Conservation (phyloP, 1,140 invertebrate genomes). For the Helicoverpa armigera region DNA sequence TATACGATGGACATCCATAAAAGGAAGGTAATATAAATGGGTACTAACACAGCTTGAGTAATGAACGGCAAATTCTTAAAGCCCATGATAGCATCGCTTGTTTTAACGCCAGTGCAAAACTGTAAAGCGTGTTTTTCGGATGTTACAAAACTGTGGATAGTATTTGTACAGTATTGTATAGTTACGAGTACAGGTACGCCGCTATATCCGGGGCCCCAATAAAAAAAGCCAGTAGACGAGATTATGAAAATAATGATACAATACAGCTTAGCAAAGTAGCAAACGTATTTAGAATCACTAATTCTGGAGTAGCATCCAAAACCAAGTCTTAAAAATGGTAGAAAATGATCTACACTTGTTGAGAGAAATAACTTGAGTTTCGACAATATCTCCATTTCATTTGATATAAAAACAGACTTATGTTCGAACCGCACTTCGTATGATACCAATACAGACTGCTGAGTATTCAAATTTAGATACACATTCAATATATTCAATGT, state of each 20-base stretch:
- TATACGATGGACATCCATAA: no score
- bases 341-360: background rate
- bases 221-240: background rate
- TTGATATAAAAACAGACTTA: no score
- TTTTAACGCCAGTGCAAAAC: background rate
- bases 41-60: no score
- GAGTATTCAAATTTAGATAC: no score
- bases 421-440: no score
- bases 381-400: no score
- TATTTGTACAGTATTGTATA: background rate
- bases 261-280: background rate
- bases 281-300: constrained; percentile 2
- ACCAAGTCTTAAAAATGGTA: background rate
- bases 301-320: background rate
- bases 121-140: no score
- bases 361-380: no score
- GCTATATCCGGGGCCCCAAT: background rate
- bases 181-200: background rate
- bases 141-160: background rate
- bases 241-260: background rate
- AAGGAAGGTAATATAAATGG: no score
- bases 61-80: background rate
- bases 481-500: no score
- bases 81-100: background rate
- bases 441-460: no score